Evolutionary conservation across 2,888 invertebrate genomes (phyloP).

Genomic region (Rhopalosiphum nymphaeae): DNA sequence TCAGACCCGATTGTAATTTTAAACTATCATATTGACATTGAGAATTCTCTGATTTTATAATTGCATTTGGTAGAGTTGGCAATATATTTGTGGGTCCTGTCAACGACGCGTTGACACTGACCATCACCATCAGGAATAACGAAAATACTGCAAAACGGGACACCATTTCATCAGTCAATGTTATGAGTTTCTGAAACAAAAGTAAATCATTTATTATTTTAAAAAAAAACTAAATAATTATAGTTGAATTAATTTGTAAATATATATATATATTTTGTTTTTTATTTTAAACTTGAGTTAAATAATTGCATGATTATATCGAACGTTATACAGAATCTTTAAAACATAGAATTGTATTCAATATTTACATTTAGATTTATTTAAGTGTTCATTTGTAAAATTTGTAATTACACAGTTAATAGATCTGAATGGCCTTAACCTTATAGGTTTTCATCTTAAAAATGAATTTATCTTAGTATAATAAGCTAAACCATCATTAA

Average conservation of each 20-base stretch:
- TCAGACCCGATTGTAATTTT: slow-evolving; percentile 53
- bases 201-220: background rate
- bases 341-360: background rate
- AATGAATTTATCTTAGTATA: background rate
- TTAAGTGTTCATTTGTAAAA: background rate
- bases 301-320: background rate
- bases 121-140: background rate
- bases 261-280: background rate
- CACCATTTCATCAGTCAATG: slow-evolving; percentile 41
- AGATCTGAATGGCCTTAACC: too few species aligned
- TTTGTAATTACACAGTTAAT: background rate
- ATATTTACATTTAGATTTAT: background rate
- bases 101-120: slow-evolving; percentile 51
- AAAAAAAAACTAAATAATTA: background rate
- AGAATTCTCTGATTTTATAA: slow-evolving; percentile 63
- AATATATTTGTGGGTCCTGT: slow-evolving; percentile 53
- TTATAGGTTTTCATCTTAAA: background rate
- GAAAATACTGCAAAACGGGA: slow-evolving; percentile 38
- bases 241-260: background rate
- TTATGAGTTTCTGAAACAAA: slow-evolving; percentile 17
- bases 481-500: background rate
- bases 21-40: slow-evolving; percentile 66
- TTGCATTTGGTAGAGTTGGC: slow-evolving; percentile 66
- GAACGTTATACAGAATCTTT: background rate
- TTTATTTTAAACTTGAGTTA: background rate